Evolutionary conservation across 2,888 invertebrate species (phyloP), one percentile per base, ranked within the genome.

Genomic region (Diarsia brunnea): DNA sequence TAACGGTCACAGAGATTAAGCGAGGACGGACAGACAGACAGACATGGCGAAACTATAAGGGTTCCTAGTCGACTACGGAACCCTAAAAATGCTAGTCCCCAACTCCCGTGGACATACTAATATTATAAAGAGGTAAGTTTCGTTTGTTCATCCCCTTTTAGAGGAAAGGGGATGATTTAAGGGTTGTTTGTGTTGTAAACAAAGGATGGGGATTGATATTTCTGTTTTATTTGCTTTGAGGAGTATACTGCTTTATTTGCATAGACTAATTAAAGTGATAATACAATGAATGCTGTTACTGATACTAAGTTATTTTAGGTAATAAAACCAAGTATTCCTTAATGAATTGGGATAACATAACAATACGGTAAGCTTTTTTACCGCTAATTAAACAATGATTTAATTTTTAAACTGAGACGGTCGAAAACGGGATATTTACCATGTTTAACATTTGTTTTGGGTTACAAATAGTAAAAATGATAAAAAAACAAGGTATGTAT

Each of bases 71-170:
- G n/a, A n/a, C n/a, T n/a, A n/a, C n/a, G n/a, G n/a, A n/a, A n/a
- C n/a, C n/a, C n/a, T n/a, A n/a, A n/a, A n/a, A 84, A 80, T 76
- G 67, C 60, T 71, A 53, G 80, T 66, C 81, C 55, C n/a, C 16
- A 43, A 10, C n/a, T n/a, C 63, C 43, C 68, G 58, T 51, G 60
- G 58, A 19, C 63, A 43, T 69, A 72, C 66, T 69, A 69, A 73
- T 85, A 82, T 69, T 82, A 60, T 75, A 73, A 85, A 85, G 75
- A 85, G 82, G 69, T 12, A 69, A 85, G 75, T 82, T 75, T 79
- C 82, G 65, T 78, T 82, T 82, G 82, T 82, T 77, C 19, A 45
- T 47, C 45, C 55, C 49, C 55, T 55, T 63, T 63, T n/a, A 16
- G 63, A 43, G 63, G n/a, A 55, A 21, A 45, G 16, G 31, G 78